These are phyloP conservation scores for Pipra filicauda DNA, from an alignment of 2,113 vertebrate species.

Conservation along the genomic window DNA sequence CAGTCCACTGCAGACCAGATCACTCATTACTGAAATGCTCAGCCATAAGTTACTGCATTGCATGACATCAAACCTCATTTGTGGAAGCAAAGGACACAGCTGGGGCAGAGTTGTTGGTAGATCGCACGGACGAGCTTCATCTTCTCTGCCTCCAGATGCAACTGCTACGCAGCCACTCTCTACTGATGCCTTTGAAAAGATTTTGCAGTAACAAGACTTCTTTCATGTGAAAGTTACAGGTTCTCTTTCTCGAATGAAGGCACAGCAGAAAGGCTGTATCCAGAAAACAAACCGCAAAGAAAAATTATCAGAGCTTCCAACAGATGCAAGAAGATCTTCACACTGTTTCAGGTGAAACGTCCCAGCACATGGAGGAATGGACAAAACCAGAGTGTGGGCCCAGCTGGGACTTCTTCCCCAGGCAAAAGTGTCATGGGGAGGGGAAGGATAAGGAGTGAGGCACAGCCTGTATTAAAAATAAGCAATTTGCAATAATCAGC, in stretches of 20 bases:
- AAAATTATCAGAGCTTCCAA: neutral
- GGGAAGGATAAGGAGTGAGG: neutral
- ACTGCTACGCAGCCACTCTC: neutral
- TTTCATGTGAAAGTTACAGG: neutral
- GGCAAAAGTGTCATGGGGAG: neutral
- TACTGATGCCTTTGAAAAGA: neutral
- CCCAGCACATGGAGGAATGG: neutral
- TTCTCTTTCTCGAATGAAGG: neutral
- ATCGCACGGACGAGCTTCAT: fast-evolving
- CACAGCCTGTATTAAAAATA: neutral
- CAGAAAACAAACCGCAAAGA: neutral
- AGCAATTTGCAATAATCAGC: neutral
- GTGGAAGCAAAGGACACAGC: neutral
- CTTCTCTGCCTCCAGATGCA: neutral
- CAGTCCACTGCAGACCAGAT: neutral
- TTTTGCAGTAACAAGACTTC: neutral
- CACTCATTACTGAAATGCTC: neutral
- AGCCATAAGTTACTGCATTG: neutral
- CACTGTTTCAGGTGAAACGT: neutral
- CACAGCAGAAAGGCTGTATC: neutral
- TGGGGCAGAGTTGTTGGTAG: neutral
- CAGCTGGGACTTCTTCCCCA: neutral
- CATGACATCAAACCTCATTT: neutral
- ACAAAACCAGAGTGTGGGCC: neutral
- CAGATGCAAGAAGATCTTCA: neutral